Conservation (phyloP, 1,140 invertebrate genomes). For the Cardiocondyla obscurior region DNA sequence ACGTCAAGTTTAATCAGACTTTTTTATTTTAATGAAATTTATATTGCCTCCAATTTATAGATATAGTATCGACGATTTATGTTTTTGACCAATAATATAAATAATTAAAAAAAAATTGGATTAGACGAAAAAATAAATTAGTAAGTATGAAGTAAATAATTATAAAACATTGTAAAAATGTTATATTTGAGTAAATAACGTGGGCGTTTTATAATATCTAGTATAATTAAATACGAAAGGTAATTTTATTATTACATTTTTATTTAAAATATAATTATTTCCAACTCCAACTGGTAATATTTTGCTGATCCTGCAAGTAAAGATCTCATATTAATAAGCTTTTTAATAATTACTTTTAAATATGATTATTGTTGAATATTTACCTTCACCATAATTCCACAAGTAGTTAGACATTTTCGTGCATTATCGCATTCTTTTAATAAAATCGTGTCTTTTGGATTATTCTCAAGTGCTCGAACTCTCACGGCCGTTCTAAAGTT, state of each 20-base stretch:
- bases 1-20: no score
- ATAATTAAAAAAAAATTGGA: no score
- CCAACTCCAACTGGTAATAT: constrained; percentile 85
- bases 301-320: constrained; percentile 84
- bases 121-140: no score
- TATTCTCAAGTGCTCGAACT: constrained; percentile 82
- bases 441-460: constrained; percentile 85
- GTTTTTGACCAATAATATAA: no score
- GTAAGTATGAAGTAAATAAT: no score
- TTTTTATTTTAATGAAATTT: no score
- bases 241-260: constrained; percentile 44
- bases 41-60: no score
- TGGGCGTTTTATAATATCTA: no score
- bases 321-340: neutral
- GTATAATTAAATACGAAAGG: neutral
- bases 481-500: constrained; percentile 86
- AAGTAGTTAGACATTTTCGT: constrained; percentile 86
- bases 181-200: no score
- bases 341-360: neutral
- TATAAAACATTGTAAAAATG: no score
- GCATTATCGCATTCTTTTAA: constrained; percentile 89
- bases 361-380: neutral
- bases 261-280: constrained; percentile 45
- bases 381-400: constrained; percentile 86
- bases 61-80: no score